Conservation (phyloP, 1,140 invertebrate genomes). For the Geopemphigus sp. region DNA sequence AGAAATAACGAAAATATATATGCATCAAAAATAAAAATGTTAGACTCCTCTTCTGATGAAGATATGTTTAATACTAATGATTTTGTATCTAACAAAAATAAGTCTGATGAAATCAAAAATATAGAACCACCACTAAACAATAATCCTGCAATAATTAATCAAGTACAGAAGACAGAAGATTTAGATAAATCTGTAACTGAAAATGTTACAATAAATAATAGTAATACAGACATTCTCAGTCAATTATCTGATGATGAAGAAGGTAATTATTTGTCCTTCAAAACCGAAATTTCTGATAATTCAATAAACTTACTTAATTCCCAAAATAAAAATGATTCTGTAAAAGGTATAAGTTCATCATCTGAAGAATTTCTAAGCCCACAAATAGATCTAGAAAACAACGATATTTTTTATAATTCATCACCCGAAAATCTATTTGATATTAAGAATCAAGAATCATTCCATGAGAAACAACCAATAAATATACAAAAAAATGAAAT, state of each 20-base stretch:
- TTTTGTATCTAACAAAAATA: neutral
- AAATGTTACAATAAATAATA: neutral
- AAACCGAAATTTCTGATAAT: neutral
- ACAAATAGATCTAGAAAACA: neutral
- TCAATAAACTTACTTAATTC: neutral
- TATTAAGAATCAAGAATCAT: neutral
- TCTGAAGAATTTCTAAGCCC: conserved; percentile 15
- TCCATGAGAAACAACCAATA: neutral
- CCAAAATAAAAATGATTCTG: neutral
- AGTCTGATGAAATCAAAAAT: conserved; percentile 3
- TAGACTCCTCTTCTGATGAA: conserved; percentile 46
- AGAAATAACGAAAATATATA: neutral
- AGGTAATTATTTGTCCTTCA: conserved; percentile 6
- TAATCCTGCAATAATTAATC: neutral
- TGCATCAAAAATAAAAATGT: neutral
- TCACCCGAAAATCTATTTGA: neutral
- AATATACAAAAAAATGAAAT: neutral
- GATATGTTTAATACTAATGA: conserved; percentile 24
- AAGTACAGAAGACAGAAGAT: neutral
- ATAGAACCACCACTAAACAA: neutral
- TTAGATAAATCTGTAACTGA: neutral
- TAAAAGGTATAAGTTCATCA: conserved; percentile 5
- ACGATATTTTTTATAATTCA: neutral
- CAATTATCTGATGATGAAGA: conserved; percentile 21
- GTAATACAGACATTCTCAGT: neutral